Evolutionary conservation across 2,113 vertebrate species (phyloP), one percentile per base, ranked within the genome.

Genomic region (Lophotis ruficrista): DNA sequence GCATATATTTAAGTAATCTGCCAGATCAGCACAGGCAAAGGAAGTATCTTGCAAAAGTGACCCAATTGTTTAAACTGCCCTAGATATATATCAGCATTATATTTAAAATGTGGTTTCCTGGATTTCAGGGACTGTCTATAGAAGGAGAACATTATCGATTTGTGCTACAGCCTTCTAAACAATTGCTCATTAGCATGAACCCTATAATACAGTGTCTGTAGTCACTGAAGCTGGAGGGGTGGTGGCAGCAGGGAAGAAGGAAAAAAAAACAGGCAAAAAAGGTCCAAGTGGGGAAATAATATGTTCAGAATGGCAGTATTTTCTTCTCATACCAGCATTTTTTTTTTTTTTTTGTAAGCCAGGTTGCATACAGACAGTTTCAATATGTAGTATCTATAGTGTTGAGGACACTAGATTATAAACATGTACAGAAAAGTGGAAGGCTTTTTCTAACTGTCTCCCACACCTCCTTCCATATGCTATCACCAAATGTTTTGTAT

Each of bases 91-190:
- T 62, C 68, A 87, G 69, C 73, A 58, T 80, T 80, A 31, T 53
- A 82, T 81, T 94, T 97, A 91, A 96, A 96, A 94, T 64, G 79
- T 51, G 50, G 33, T 83, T 97, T 93, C 89, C 93, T 90, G 93
- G 76, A 90, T 48, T 71, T 84, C 65, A 92, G 62, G 66, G 57
- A 56, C 31, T 41, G 50, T 50, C 56, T 78, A 12, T 31, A 78
- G 54, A 68, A 89, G 79, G 28, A 87, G n/a, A 70, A 68, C 38
- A 38, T 50, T 35, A 37, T 1, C 4, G 53, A 82, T 79, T 54
- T 82, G 57, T 71, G 65, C 48, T 71, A 51, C 53, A 84, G 81
- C 48, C 57, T 87, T 82, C 64, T 68, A 69, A 95, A 82, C 41
- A 78, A 91, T 37, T 87, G 65, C n/a, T 95, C 22, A 50, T 76